phyloP scores from a whole-genome alignment of 2,797 vertebrate species.

The Bryconaethiops microstoma region DNA sequence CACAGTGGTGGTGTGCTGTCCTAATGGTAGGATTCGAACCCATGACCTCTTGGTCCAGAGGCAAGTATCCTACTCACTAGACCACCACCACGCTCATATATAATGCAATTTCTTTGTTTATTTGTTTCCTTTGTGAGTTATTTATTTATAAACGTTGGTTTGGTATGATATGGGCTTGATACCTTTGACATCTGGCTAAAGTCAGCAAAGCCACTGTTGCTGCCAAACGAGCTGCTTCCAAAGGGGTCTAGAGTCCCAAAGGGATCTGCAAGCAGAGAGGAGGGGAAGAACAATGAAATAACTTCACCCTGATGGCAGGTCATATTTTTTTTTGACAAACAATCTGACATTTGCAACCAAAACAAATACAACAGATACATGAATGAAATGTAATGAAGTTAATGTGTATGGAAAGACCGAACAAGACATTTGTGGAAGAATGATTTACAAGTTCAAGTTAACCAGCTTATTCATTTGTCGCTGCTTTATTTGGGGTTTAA shows the following conservation, averaged over 20 bases:
- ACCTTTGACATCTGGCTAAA: slow-evolving; percentile 98
- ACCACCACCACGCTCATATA: no score
- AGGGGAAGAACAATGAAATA: neutral
- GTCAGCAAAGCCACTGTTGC: slow-evolving; percentile 91
- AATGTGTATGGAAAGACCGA: neutral
- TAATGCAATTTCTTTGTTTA: no score
- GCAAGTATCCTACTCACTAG: no score
- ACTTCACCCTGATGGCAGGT: neutral
- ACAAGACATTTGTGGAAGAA: neutral
- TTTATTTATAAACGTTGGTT: neutral
- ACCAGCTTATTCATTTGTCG: neutral
- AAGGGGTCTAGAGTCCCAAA: slow-evolving; percentile 94
- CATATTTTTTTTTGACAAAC: neutral
- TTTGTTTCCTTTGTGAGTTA: no score
- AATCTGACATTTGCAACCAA: neutral
- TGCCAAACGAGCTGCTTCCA: slow-evolving; percentile 85
- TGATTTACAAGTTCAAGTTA: neutral
- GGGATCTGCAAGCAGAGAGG: slow-evolving; percentile 76
- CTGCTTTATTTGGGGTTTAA: neutral
- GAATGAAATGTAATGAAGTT: neutral
- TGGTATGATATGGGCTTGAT: slow-evolving; percentile 55
- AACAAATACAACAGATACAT: neutral
- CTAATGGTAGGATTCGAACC: no score
- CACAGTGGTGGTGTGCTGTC: no score
- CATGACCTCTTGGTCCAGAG: no score